Evolutionary conservation across 2,888 invertebrate genomes (phyloP).

Genomic region (Slavum lentiscoides): DNA sequence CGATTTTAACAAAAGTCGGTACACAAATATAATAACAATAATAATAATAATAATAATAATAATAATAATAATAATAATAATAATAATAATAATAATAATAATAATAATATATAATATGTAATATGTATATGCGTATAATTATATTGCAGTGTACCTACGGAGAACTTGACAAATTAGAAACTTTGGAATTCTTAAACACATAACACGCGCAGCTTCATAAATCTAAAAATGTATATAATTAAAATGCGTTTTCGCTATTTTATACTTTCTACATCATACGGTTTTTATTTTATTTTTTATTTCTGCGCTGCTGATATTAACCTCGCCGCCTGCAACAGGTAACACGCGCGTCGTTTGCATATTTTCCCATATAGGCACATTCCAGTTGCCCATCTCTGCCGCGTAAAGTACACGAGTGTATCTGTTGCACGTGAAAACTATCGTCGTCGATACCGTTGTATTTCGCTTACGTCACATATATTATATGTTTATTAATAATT

Average conservation of each 20-base stretch:
- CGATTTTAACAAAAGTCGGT: too few species aligned
- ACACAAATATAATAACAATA: too few species aligned
- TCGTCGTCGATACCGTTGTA: neutral
- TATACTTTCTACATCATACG: constrained; percentile 17
- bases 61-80: too few species aligned
- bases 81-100: too few species aligned
- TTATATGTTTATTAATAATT: constrained; percentile 7
- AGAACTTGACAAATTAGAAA: constrained; percentile 22
- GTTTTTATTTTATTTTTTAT: too few species aligned
- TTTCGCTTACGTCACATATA: constrained; percentile 11
- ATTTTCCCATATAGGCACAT: constrained; percentile 31
- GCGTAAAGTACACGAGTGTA: too few species aligned
- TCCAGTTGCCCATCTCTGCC: constrained; percentile 2
- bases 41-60: too few species aligned
- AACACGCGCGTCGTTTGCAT: constrained; percentile 25
- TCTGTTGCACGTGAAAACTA: constrained; percentile 1
- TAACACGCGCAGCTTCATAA: neutral
- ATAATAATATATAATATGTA: too few species aligned
- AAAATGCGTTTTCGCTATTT: constrained; percentile 17
- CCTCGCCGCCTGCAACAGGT: neutral
- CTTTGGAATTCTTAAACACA: constrained; percentile 4
- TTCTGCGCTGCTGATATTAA: constrained; percentile 1
- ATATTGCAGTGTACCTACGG: too few species aligned
- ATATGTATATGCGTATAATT: too few species aligned
- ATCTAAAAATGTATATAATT: constrained; percentile 22